phyloP scores from a whole-genome alignment of 2,113 vertebrate species.

The Spea multiplicata region DNA sequence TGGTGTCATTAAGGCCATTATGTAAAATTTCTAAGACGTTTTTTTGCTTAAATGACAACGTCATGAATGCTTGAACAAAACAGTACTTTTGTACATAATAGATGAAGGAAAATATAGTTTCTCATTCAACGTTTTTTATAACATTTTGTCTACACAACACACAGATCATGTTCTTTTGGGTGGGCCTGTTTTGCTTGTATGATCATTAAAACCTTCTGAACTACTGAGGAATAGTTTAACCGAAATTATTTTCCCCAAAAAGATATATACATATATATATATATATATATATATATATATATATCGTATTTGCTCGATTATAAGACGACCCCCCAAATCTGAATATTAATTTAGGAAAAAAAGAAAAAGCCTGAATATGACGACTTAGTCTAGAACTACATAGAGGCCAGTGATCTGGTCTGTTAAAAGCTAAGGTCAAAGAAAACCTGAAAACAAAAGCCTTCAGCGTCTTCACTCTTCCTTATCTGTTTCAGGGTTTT shows the following conservation, averaged over 20 bases:
- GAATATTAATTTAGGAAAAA: too few relatives aligned
- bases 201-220: background rate
- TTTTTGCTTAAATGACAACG: constrained; percentile 66
- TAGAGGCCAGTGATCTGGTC: background rate
- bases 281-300: too few relatives aligned
- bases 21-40: constrained; percentile 70
- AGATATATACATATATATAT: too few relatives aligned
- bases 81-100: constrained; percentile 11
- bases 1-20: constrained; percentile 78
- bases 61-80: constrained; percentile 35
- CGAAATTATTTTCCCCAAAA: too few relatives aligned
- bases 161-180: background rate
- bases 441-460: background rate
- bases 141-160: constrained; percentile 1
- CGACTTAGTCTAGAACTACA: background rate
- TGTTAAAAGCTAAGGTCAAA: constrained; percentile 18
- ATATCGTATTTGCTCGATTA: too few relatives aligned
- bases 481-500: constrained; percentile 45
- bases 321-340: too few relatives aligned
- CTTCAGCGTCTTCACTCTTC: background rate
- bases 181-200: background rate
- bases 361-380: too few relatives aligned
- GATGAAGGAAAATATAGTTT: constrained; percentile 11
- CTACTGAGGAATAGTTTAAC: background rate
- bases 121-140: background rate